These are phyloP conservation scores for Heterodera carotae DNA, from an alignment of 1,140 invertebrate species.

Conservation along the genomic window DNA sequence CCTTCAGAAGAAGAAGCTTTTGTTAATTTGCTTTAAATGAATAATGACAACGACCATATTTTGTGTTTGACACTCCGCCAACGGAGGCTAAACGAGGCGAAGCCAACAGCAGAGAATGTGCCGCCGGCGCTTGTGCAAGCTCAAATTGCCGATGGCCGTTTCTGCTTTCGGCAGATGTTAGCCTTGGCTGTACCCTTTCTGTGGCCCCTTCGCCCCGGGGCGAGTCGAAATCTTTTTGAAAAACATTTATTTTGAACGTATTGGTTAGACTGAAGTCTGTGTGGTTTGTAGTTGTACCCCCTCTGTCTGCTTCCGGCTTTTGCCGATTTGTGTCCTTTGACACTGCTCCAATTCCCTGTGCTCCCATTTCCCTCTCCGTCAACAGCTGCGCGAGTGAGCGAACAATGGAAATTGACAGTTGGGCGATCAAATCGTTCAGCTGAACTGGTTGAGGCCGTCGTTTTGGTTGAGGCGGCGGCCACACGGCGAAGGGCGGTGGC, in stretches of 20 bases:
- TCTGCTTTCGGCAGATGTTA: neutral
- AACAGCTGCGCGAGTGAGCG: slow-evolving; percentile 27
- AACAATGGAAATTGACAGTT: slow-evolving; percentile 21
- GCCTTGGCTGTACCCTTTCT: neutral
- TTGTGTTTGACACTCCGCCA: neutral
- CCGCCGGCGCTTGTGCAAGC: neutral
- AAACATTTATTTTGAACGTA: too few species aligned
- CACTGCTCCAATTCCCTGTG: neutral
- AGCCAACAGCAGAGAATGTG: neutral
- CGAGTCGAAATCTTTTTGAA: neutral
- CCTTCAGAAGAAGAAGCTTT: neutral
- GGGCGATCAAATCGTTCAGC: slow-evolving; percentile 24
- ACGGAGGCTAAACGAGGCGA: neutral
- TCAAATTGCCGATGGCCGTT: neutral
- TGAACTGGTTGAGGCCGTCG: neutral
- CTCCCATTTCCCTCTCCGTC: slow-evolving; percentile 8
- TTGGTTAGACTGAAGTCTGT: too few species aligned
- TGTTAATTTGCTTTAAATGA: neutral
- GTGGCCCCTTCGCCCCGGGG: neutral
- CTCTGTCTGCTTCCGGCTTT: neutral
- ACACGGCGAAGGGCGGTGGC: neutral
- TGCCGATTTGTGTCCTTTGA: neutral
- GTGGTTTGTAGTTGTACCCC: neutral
- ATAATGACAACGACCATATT: slow-evolving; percentile 15
- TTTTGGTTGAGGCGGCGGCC: slow-evolving; percentile 9